Percentiles rank a stretch among this genome's conserved stretches.
Evolutionary conservation across 64 coral and sea anemone genomes (phyloP).

Genomic region (Dendronephthya gigantea): DNA sequence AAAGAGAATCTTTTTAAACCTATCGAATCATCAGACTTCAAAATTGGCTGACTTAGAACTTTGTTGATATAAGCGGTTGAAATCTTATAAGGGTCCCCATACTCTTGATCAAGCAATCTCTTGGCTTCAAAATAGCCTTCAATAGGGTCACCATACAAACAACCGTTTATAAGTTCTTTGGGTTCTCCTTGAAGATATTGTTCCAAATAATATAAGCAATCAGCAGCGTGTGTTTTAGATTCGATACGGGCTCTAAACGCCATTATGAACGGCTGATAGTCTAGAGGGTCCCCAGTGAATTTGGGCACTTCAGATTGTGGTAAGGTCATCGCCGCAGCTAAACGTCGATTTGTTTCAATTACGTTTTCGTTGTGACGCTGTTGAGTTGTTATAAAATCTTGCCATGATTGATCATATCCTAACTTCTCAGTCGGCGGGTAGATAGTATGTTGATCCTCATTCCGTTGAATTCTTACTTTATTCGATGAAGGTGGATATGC

Average conservation of each 20-base stretch:
- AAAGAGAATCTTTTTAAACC: conserved; percentile 17
- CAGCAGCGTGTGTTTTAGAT: not conserved
- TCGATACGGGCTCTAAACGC: conserved; percentile 11
- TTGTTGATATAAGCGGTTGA: conserved; percentile 37
- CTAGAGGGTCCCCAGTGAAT: conserved; percentile 25
- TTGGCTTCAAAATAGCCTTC: conserved; percentile 18
- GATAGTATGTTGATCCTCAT: too few relatives aligned
- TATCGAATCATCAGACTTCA: conserved; percentile 17
- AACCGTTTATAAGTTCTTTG: conserved; percentile 45
- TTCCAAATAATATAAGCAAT: conserved; percentile 30
- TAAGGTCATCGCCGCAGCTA: conserved; percentile 36
- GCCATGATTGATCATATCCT: not conserved
- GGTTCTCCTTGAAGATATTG: conserved; percentile 41
- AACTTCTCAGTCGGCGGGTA: not conserved
- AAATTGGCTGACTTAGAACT: conserved; percentile 23
- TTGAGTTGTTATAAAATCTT: not conserved
- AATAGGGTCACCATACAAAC: conserved; percentile 5
- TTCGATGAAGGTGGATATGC: too few relatives aligned
- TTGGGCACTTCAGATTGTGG: conserved; percentile 27
- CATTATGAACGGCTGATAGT: conserved; percentile 18
- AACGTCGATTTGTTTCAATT: conserved; percentile 26
- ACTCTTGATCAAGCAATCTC: conserved; percentile 29
- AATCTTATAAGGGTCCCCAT: conserved; percentile 45
- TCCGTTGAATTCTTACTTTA: too few relatives aligned
- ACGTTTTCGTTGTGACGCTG: conserved; percentile 39